Percentiles rank a stretch among this genome's conserved stretches.
These are phyloP conservation scores for Gymnodraco acuticeps DNA, from an alignment of 2,797 vertebrate genomes.

Conservation along the genomic window DNA sequence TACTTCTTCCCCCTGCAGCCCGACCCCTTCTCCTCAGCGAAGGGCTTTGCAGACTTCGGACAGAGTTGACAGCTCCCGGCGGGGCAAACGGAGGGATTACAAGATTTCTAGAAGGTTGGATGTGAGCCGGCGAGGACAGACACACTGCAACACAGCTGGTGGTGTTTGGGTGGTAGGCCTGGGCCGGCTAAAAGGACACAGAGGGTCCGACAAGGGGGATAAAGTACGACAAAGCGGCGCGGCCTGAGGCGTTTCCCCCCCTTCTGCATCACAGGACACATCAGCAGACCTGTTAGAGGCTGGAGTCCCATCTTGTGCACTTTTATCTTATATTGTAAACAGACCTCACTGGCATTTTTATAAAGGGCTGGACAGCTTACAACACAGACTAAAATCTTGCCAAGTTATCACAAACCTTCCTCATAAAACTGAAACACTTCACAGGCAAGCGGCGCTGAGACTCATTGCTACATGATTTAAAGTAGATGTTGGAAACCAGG, in stretches of 20 bases:
- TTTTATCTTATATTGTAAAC: conserved; percentile 64
- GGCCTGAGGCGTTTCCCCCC: conserved; percentile 19
- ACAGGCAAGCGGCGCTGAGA: conserved; percentile 2
- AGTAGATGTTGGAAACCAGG: conserved; percentile 59
- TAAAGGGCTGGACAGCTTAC: conserved; percentile 16
- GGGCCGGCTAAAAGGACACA: conserved; percentile 16
- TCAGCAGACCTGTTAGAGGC: conserved; percentile 29
- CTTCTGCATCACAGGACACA: conserved; percentile 37
- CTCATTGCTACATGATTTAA: conserved; percentile 21
- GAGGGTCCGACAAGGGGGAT: conserved; percentile 15
- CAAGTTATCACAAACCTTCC: conserved; percentile 18
- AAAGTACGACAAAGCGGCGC: conserved; percentile 35
- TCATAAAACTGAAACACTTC: conserved; percentile 11
- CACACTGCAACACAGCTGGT: conserved; percentile 25
- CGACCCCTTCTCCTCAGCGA: conserved; percentile 87
- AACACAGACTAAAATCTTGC: conserved; percentile 7
- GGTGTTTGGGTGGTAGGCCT: conserved; percentile 20
- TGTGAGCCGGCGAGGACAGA: conserved; percentile 22
- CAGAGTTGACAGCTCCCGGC: conserved; percentile 86
- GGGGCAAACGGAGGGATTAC: conserved; percentile 29
- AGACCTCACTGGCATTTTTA: conserved; percentile 44
- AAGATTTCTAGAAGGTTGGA: conserved; percentile 27
- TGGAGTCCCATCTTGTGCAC: conserved; percentile 68
- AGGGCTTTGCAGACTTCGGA: conserved; percentile 91
- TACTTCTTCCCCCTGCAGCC: conserved; percentile 93